These are phyloP conservation scores for Percopsis omiscomaycus DNA, from an alignment of 2,797 vertebrate species.

Conservation along the genomic window DNA sequence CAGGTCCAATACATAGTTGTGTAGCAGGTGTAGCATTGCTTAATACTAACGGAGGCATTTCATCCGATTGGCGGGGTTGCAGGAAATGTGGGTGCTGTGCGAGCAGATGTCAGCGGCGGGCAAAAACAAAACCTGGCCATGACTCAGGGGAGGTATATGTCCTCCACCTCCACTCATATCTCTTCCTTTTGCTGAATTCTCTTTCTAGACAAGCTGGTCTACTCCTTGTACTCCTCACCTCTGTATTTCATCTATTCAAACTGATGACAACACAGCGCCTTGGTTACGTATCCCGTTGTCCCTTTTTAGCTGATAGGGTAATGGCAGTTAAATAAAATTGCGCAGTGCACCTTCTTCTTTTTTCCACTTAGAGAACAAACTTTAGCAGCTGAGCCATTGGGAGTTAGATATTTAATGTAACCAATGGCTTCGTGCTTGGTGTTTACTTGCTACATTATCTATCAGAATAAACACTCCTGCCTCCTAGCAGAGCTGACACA, in stretches of 20 bases:
- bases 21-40: conserved; percentile 48
- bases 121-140: conserved; percentile 57
- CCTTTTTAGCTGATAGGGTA: too few relatives aligned
- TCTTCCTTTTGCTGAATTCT: conserved; percentile 27
- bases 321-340: too few relatives aligned
- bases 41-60: conserved; percentile 61
- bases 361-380: conserved; percentile 13
- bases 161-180: conserved; percentile 41
- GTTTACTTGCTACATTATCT: conserved; percentile 26
- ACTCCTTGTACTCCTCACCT: background rate
- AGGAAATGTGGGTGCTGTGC: conserved; percentile 63
- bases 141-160: conserved; percentile 51
- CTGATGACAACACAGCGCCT: background rate
- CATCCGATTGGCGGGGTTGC: conserved; percentile 57
- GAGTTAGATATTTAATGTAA: conserved; percentile 17
- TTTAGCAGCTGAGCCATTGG: conserved; percentile 12
- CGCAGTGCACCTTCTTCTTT: background rate
- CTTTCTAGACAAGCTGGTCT: conserved; percentile 1
- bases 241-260: background rate
- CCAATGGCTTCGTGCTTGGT: conserved; percentile 8
- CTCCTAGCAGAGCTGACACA: conserved; percentile 9
- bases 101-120: conserved; percentile 75
- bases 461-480: conserved; percentile 24
- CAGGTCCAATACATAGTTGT: conserved; percentile 6
- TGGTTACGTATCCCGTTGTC: background rate